Base-by-base conservation (phyloP, 2,888 invertebrate genomes). In the Papilio gigon region DNA sequence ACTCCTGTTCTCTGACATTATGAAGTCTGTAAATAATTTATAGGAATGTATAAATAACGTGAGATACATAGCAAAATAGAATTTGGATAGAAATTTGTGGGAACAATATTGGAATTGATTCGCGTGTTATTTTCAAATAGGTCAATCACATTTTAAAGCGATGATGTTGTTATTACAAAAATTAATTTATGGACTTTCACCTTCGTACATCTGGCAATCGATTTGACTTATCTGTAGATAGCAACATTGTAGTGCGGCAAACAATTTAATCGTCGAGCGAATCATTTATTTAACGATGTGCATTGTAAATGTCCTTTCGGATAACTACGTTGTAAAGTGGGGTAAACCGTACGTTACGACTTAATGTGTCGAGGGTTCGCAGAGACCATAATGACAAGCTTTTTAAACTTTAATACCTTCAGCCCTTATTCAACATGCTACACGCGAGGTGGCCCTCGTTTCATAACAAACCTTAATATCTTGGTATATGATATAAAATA, bases 311-410 rank as follows among this genome's bases (percentile, higher is more conserved):
- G 30, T 56, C 56, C 56, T 53, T 56, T 65, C 30, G 27, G 58
- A 65, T 33, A 56, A 56, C 56, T 42, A 40, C 40, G 56, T 40
- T 65, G 44, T 59, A 59, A 66, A 59, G 25, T 58, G 33, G 33
- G 59, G 65, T 22, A 66, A 59, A 64, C 53, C 53, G 2, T 30
- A 56, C 30, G 9, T 56, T 9, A 56, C 9, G 30, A n/a, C 8
- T 6, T 30, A 30, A 56, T 6, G 30, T n/a, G 14, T 14, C 8
- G 17, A 9, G 53, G 53, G 53, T 56, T 27, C 30, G 2, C 17
- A 30, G 53, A 27, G n/a, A 30, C 53, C 17, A 22, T 22, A 17
- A 17, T 47, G 12, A 56, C 53, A n/a, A n/a, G n/a, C 17, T 22
- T 63, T 63, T 63, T 47, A 63, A 63, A 33, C 8, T 47, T 63